Percentiles rank a stretch among this genome's conserved stretches.
Conservation (phyloP, 2,797 vertebrate species). For the Typhlichthys eigenmanni region DNA sequence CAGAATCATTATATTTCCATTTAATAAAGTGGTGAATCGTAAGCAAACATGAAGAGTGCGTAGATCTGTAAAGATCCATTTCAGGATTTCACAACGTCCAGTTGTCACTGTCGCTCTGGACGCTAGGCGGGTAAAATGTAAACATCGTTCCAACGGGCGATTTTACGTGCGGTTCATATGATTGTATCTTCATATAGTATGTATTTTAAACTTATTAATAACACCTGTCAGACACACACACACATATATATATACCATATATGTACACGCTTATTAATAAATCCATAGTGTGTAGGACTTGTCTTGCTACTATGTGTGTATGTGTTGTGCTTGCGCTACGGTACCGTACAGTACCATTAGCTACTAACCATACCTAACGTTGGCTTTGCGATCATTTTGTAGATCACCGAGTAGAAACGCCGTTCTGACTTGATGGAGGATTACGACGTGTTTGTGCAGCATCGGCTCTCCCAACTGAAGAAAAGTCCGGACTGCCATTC, state of each 20-base stretch:
- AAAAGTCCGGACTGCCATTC: conserved; percentile 22
- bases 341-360: neutral
- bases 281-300: too few species aligned
- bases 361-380: too few species aligned
- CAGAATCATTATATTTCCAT: too few species aligned
- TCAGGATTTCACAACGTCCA: conserved; percentile 21
- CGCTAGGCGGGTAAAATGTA: conserved; percentile 74
- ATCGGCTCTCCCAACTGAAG: conserved; percentile 35
- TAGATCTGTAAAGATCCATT: conserved; percentile 20
- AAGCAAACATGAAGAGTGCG: too few species aligned
- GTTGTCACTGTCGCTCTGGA: conserved; percentile 50
- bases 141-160: conserved; percentile 49
- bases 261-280: too few species aligned
- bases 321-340: neutral
- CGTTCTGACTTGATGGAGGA: conserved; percentile 65
- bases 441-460: conserved; percentile 69
- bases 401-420: neutral
- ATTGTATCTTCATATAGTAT: too few species aligned
- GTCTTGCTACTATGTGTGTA: too few species aligned
- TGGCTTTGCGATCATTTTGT: too few species aligned
- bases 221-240: too few species aligned
- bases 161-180: too few species aligned
- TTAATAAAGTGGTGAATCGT: neutral
- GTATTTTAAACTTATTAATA: too few species aligned
- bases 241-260: too few species aligned